Evolutionary conservation across 1,140 invertebrate genomes (phyloP).

Genomic region (Drosophila carrolli): DNA sequence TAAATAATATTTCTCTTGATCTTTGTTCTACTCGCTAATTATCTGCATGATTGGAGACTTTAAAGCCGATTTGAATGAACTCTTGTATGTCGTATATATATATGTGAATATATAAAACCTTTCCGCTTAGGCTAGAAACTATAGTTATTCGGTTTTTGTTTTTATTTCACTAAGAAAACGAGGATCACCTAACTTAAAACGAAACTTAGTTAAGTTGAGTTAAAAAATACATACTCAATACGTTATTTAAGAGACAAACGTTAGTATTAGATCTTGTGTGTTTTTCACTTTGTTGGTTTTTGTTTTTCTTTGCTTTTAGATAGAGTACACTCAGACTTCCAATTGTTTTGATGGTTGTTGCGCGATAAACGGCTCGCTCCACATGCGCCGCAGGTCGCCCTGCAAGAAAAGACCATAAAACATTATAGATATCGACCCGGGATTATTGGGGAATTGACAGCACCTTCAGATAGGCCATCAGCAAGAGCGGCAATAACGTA

Average conservation of each 20-base stretch:
- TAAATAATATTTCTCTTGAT: slow-evolving; percentile 48
- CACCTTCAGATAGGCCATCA: slow-evolving; percentile 99
- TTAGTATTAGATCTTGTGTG: slow-evolving; percentile 44
- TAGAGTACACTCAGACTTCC: slow-evolving; percentile 84
- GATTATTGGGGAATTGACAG: background rate
- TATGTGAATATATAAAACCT: slow-evolving; percentile 46
- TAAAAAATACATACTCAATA: slow-evolving; percentile 71
- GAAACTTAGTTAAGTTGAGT: slow-evolving; percentile 67
- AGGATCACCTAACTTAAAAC: slow-evolving; percentile 73
- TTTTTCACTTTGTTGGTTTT: slow-evolving; percentile 40
- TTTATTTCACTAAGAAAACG: slow-evolving; percentile 68
- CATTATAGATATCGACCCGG: background rate
- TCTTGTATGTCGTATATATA: slow-evolving; percentile 20
- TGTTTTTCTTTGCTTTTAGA: slow-evolving; percentile 56
- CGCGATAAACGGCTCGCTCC: slow-evolving; percentile 98
- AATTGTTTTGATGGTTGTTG: slow-evolving; percentile 87
- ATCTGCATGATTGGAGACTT: slow-evolving; percentile 39
- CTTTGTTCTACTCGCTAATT: slow-evolving; percentile 40
- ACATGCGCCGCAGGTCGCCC: slow-evolving; percentile 98
- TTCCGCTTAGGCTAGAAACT: slow-evolving; percentile 60
- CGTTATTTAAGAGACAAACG: slow-evolving; percentile 66
- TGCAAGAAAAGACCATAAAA: slow-evolving; percentile 79
- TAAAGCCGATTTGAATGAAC: slow-evolving; percentile 40
- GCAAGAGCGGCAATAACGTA: slow-evolving; percentile 96
- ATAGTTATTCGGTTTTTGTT: slow-evolving; percentile 72